These are phyloP conservation scores for Octomys mimax DNA, from an alignment of 2,797 vertebrate genomes.

Conservation along the genomic window DNA sequence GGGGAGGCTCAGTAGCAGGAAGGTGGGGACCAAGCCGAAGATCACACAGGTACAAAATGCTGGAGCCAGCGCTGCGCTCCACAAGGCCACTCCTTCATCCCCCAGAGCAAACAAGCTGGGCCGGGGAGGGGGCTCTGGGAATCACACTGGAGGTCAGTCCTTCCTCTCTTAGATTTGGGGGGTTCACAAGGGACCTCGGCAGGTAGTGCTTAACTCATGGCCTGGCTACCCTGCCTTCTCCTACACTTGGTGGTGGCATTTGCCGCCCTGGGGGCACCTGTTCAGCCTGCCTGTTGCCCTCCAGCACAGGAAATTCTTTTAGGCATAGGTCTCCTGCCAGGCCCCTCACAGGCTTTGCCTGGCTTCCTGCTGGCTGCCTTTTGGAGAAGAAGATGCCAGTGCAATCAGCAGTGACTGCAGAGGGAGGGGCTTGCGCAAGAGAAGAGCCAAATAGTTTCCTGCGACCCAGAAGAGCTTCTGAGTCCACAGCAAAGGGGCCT, in stretches of 20 bases:
- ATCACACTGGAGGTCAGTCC: background rate
- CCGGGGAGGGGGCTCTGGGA: background rate
- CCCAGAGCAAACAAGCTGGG: background rate
- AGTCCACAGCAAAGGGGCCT: background rate
- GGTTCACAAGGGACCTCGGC: background rate
- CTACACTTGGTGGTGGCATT: background rate
- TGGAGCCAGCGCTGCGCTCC: background rate
- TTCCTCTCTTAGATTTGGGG: background rate
- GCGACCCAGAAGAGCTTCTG: background rate
- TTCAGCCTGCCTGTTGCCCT: background rate
- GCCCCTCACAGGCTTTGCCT: background rate
- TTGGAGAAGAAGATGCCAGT: background rate
- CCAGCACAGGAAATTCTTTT: background rate
- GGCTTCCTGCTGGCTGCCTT: constrained; percentile 18
- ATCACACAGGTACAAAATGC: background rate
- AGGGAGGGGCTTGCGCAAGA: background rate
- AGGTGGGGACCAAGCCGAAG: background rate
- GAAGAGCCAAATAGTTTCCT: background rate
- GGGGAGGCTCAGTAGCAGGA: background rate
- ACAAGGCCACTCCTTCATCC: background rate
- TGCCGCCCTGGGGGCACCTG: background rate
- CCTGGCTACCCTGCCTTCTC: background rate
- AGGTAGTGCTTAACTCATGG: background rate
- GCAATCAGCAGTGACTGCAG: background rate
- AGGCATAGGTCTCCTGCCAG: background rate